Evolutionary conservation across 2,797 vertebrate genomes (phyloP), one percentile per base, ranked within the genome.

Genomic region (Gobionotothen gibberifrons): DNA sequence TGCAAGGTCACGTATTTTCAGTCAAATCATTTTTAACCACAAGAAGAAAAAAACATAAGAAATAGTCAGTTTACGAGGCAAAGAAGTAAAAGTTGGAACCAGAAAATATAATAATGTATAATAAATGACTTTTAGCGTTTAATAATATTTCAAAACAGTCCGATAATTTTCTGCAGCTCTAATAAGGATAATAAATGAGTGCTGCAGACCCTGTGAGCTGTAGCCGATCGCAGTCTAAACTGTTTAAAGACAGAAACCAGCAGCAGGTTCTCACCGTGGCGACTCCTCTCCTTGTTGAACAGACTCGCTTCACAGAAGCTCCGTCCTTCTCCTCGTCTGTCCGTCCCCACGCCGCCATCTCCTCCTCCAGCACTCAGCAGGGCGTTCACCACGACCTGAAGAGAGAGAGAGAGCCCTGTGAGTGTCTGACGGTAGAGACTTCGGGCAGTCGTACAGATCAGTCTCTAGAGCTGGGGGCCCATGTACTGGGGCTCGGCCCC

Each of bases 241-340:
- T 12, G 15, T 29, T 46, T 14, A n/a, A 22, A 19, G 14, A 39
- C 7, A 49, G 21, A n/a, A 36, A 26, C 26, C 26, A 26, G 26
- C 26, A 36, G 32, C 15, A 19, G 48, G 0, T 53, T 62, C 85
- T 81, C 4, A 99, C 98, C 96, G 69, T 96, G 96, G 53, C 92
- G 92, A 49, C 90, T 91, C 47, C 95, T 89, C 72, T 97, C 97
- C 82, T 92, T 95, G 85, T 93, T 93, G 79, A 97, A 95, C 49
- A 93, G 90, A 82, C 97, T 98, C 48, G 96, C 97, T 87, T 98
- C 97, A 74, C 98, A 99, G 93, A 96, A 94, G 67, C 87, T 94
- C 16, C 96, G 94, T 61, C 95, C 95, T 48, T 94, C 96, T 39
- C 52, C 75, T 42, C 15, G 65, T 53, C 77, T 69, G 43, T 92